A percentile compares a stretch with the other conserved stretches of the same genome.
Conservation (phyloP, 35 echinoderm and acorn worm species). For the Lytechinus variegatus region DNA sequence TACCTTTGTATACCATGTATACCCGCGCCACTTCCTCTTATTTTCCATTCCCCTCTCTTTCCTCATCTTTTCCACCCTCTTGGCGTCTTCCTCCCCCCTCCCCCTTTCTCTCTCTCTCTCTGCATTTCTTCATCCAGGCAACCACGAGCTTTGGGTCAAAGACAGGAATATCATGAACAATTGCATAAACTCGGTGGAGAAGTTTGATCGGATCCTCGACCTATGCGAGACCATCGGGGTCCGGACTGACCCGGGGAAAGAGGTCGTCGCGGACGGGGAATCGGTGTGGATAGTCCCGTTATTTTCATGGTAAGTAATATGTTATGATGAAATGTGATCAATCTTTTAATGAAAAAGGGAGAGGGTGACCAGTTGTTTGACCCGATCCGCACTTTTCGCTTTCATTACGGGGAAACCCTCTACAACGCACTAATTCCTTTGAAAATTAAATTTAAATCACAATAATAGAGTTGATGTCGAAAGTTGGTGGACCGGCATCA, state of each 20-base stretch:
- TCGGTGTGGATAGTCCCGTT: slow-evolving; percentile 88
- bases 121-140: slow-evolving; percentile 55
- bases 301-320: slow-evolving; percentile 71
- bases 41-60: not conserved
- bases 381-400: no score
- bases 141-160: slow-evolving; percentile 94
- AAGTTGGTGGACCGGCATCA: no score
- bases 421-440: no score
- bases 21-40: no score
- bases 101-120: not conserved
- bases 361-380: no score
- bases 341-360: no score
- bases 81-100: not conserved
- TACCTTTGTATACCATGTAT: no score
- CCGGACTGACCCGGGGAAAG: slow-evolving; percentile 74
- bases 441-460: no score
- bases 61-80: no score
- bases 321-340: no score
- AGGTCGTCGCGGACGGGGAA: slow-evolving; percentile 50
- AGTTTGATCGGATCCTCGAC: slow-evolving; percentile 81
- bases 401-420: no score
- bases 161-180: slow-evolving; percentile 50
- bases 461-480: no score
- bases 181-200: slow-evolving; percentile 70
- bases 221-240: slow-evolving; percentile 74